Percentiles rank a stretch among this genome's conserved stretches.
Evolutionary conservation across 1,140 invertebrate species (phyloP).

Genomic region (Drosophila teissieri): DNA sequence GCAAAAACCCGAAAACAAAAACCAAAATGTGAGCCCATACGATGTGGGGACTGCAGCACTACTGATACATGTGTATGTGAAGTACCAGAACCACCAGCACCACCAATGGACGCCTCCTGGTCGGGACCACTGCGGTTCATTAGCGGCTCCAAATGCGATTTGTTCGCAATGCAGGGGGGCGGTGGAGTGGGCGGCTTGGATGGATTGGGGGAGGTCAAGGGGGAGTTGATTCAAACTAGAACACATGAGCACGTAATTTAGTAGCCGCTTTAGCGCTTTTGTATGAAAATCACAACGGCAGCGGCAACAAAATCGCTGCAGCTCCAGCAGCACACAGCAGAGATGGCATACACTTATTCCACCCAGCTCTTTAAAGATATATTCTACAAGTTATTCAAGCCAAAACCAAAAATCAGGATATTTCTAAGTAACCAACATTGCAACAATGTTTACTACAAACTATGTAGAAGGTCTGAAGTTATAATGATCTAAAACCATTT

Average conservation of each 20-base stretch:
- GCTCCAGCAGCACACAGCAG: slow-evolving; percentile 24
- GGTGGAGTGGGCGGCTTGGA: slow-evolving; percentile 3
- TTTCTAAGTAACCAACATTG: too few relatives aligned
- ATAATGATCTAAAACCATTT: too few relatives aligned
- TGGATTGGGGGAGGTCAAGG: background rate
- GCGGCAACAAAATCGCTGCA: slow-evolving; percentile 13
- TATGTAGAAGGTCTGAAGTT: too few relatives aligned
- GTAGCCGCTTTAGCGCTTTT: slow-evolving; percentile 80
- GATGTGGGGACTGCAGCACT: slow-evolving; percentile 13
- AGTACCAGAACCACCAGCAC: slow-evolving; percentile 11
- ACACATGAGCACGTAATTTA: slow-evolving; percentile 83
- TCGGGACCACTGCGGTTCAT: slow-evolving; percentile 71
- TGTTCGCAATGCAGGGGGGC: slow-evolving; percentile 37
- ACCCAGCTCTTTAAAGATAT: too few relatives aligned
- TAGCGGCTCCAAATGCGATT: slow-evolving; percentile 79
- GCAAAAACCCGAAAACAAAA: slow-evolving; percentile 20
- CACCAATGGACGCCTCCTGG: slow-evolving; percentile 31
- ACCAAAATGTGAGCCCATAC: slow-evolving; percentile 29
- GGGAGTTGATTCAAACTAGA: slow-evolving; percentile 63
- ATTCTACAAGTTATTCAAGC: too few relatives aligned
- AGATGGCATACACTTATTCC: slow-evolving; percentile 3
- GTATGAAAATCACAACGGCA: slow-evolving; percentile 81
- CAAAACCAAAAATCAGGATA: too few relatives aligned
- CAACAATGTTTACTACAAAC: too few relatives aligned
- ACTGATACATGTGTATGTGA: slow-evolving; percentile 11